These are phyloP conservation scores for Peromyscus maniculatus DNA, from an alignment of 2,113 vertebrate species.

Conservation along the genomic window DNA sequence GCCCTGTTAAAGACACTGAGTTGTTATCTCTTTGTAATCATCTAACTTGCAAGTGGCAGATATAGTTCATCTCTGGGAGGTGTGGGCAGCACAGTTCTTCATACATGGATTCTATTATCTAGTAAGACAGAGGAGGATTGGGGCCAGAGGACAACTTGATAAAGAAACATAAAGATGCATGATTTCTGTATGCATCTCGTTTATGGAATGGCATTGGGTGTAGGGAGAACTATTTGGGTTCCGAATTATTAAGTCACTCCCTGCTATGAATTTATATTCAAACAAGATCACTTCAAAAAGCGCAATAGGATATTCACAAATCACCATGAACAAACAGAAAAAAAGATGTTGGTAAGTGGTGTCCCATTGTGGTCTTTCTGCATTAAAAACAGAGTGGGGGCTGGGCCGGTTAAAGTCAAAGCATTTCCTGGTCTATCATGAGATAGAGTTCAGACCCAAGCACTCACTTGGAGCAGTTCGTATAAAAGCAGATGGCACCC, in stretches of 20 bases:
- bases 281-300: slow-evolving; percentile 42
- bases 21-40: not conserved
- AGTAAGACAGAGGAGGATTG: not conserved
- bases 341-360: not conserved
- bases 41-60: not conserved
- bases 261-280: slow-evolving; percentile 42
- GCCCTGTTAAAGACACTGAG: not conserved
- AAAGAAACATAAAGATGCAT: slow-evolving; percentile 11
- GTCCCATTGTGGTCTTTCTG: not conserved
- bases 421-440: not conserved
- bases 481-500: not conserved
- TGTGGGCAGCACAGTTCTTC: not conserved
- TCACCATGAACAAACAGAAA: not conserved
- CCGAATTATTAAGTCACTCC: not conserved
- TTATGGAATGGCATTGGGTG: slow-evolving; percentile 24
- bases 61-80: not conserved
- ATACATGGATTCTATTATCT: slow-evolving; percentile 4
- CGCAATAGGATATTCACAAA: not conserved
- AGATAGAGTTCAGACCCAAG: not conserved
- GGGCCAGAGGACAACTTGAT: not conserved
- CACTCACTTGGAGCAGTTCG: not conserved
- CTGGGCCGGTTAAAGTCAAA: not conserved
- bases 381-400: not conserved
- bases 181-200: not conserved
- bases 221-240: not conserved